Evolutionary conservation across 2,888 invertebrate genomes (phyloP), one percentile per base, ranked within the genome.

Genomic region (Eilema sororculum): DNA sequence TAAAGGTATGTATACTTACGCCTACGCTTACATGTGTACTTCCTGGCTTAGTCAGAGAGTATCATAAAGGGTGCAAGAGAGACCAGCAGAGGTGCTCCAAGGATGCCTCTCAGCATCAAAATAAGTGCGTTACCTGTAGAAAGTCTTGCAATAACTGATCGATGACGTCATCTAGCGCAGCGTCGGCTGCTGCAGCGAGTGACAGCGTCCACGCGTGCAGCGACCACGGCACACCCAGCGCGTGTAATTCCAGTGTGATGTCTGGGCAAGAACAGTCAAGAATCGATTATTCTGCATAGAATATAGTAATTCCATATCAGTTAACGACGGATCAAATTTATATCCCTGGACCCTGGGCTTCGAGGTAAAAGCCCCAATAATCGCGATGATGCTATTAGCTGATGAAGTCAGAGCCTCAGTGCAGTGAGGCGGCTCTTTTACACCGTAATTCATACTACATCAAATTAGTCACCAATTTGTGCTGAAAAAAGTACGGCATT

Each of bases 151-250:
- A 90, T 41, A 99, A 95, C 88, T 98, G 98, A 89, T 98, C 98
- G 60, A 98, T 98, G 52, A 98, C 97, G 71, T 97, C 97, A 84
- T 98, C 98, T 69, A 98, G 93, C 61, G 97, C 96, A 71, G 98
- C 96, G 77, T 98, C 98, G 68, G 98, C 98, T 0, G 98, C 98
- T 0, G 98, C 98, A 0, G 98, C 97, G 46, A 99, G 92, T 0
- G 98, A 98, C 86, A 98, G 97, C 96, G 98, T 98, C 99, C 99
- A 99, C 80, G 98, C 98, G 89, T 99, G 98, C 30, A 98, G 91
- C 0, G 98, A 98, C 99, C 99, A 99, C 4, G 98, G 97, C 16
- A 99, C 97, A 37, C 98, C 98, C 66, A 98, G 92, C 57, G 98
- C 97, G 71, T 98, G 96, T 46, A 99, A 95, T 87, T 99, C 98